Conservation (phyloP, 2,797 vertebrate species). For the Pyrocephalus nanus region DNA sequence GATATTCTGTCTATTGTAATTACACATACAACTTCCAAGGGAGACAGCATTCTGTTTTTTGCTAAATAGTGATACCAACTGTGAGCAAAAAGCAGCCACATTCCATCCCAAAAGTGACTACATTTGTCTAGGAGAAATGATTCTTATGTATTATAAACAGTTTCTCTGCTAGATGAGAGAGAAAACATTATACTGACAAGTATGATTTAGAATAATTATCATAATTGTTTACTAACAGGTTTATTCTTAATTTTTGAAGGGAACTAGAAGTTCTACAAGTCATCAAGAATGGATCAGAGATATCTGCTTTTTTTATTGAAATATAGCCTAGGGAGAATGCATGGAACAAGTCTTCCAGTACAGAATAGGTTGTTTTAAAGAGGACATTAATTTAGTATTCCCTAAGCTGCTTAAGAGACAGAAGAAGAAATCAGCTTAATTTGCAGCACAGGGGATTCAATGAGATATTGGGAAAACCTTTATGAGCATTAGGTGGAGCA, state of each 20-base stretch:
- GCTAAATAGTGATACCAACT: neutral
- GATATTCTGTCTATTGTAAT: neutral
- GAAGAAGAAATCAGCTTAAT: neutral
- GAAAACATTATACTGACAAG: neutral
- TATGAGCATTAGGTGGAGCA: neutral
- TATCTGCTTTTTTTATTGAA: neutral
- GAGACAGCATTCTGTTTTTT: neutral
- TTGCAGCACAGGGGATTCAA: neutral
- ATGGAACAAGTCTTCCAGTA: neutral
- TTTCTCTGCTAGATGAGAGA: neutral
- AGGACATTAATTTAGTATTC: neutral
- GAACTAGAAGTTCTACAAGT: neutral
- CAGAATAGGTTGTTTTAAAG: neutral
- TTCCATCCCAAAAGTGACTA: neutral
- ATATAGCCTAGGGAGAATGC: neutral
- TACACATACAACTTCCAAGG: neutral
- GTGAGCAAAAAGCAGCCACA: neutral
- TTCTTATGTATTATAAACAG: neutral
- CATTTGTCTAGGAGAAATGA: neutral
- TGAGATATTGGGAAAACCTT: neutral
- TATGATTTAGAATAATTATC: neutral
- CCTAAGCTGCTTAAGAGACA: neutral
- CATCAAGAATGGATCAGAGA: neutral
- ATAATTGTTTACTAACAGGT: neutral
- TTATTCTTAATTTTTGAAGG: neutral